Evolutionary conservation across 2,888 invertebrate genomes (phyloP).

Genomic region (Pogonocherus hispidulus): DNA sequence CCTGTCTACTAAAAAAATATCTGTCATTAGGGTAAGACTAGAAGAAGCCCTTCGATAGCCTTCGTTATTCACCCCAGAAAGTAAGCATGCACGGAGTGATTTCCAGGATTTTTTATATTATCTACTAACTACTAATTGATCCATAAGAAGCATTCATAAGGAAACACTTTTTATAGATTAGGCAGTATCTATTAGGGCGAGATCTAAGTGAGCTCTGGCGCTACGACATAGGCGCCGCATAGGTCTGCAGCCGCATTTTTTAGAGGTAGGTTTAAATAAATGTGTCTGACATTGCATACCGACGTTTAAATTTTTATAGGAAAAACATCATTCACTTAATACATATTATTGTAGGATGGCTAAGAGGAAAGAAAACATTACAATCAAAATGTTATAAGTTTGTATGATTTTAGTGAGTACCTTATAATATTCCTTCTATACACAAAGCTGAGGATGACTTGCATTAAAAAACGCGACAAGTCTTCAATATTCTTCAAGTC

Average conservation of each 20-base stretch:
- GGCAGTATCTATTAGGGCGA: slow-evolving; percentile 45
- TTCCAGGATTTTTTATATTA: slow-evolving; percentile 39
- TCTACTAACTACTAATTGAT: slow-evolving; percentile 55
- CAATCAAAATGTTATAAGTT: too few species aligned
- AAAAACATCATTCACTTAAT: too few species aligned
- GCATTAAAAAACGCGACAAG: too few species aligned
- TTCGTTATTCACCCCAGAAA: background rate
- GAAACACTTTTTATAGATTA: slow-evolving; percentile 55
- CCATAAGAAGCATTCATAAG: slow-evolving; percentile 55
- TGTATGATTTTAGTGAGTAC: too few species aligned
- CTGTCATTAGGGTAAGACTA: background rate
- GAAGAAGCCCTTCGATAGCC: background rate
- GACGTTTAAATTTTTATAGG: background rate
- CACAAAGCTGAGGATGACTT: too few species aligned
- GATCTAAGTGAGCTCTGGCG: slow-evolving; percentile 43
- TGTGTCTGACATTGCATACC: background rate
- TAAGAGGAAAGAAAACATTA: too few species aligned
- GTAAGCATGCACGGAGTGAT: slow-evolving; percentile 19
- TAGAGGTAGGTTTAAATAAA: background rate
- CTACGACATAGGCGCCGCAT: slow-evolving; percentile 33
- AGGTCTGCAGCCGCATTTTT: background rate
- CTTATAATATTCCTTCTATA: too few species aligned
- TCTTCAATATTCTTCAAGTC: too few species aligned
- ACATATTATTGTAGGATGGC: too few species aligned
- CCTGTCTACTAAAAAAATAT: too few species aligned